Evolutionary conservation across 2,113 vertebrate genomes (phyloP).

Genomic region (Addax nasomaculatus): DNA sequence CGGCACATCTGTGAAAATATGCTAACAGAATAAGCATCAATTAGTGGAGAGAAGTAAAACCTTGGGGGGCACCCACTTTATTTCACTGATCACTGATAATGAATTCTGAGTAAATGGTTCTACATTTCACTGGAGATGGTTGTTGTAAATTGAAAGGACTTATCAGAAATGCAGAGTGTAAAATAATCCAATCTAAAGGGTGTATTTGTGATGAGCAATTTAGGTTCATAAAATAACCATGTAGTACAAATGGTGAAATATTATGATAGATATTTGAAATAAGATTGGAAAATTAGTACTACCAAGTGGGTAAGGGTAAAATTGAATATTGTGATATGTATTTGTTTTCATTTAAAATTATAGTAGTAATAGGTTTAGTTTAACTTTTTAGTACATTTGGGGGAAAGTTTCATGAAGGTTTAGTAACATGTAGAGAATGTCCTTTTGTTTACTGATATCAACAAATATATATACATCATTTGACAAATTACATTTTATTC

Average conservation of each 20-base stretch:
- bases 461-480: background rate
- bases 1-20: background rate
- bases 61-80: background rate
- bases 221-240: constrained; percentile 21
- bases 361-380: background rate
- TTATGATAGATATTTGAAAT: background rate
- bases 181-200: background rate
- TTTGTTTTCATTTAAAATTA: background rate
- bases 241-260: background rate
- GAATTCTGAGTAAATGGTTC: background rate
- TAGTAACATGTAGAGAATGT: background rate
- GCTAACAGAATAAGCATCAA: background rate
- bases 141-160: background rate
- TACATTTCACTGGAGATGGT: background rate
- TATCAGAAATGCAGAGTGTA: background rate
- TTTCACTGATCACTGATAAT: constrained; percentile 11
- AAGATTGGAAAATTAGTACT: constrained; percentile 9
- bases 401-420: background rate
- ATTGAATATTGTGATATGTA: background rate
- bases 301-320: background rate
- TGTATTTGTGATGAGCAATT: constrained; percentile 7
- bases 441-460: background rate
- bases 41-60: background rate
- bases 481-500: constrained; percentile 36
- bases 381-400: background rate